These are phyloP conservation scores for Percina caprodes DNA, from an alignment of 2,113 vertebrate genomes.

Conservation along the genomic window DNA sequence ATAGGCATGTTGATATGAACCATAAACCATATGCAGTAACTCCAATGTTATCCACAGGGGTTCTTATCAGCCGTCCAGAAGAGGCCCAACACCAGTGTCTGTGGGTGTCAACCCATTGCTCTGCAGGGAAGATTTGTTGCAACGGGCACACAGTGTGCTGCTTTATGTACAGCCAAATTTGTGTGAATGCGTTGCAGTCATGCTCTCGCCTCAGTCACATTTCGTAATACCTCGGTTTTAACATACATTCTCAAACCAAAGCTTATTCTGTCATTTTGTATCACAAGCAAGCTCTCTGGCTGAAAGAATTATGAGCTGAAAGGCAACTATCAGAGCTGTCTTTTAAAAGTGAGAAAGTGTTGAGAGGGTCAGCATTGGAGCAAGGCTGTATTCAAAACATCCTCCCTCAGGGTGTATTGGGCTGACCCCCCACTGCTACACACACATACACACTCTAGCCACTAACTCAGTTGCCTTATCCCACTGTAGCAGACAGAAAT, in stretches of 20 bases:
- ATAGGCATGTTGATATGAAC: slow-evolving; percentile 54
- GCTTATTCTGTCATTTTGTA: slow-evolving; percentile 51
- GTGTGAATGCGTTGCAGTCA: slow-evolving; percentile 58
- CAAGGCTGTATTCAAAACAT: slow-evolving; percentile 51
- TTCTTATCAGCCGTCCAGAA: slow-evolving; percentile 70
- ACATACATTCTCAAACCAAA: slow-evolving; percentile 50
- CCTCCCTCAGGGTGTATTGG: slow-evolving; percentile 54
- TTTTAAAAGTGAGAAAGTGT: slow-evolving; percentile 49
- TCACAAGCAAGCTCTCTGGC: slow-evolving; percentile 24
- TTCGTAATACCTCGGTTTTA: slow-evolving; percentile 64
- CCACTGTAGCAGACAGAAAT: slow-evolving; percentile 41
- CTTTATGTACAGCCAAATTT: slow-evolving; percentile 59
- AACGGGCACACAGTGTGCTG: slow-evolving; percentile 44
- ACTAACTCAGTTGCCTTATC: slow-evolving; percentile 45
- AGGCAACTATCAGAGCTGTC: slow-evolving; percentile 50
- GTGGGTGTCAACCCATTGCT: slow-evolving; percentile 58
- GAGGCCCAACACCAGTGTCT: slow-evolving; percentile 61
- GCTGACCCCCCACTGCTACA: slow-evolving; percentile 41
- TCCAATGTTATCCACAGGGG: slow-evolving; percentile 49
- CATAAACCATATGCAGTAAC: slow-evolving; percentile 60
- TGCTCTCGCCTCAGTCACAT: slow-evolving; percentile 54
- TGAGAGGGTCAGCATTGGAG: slow-evolving; percentile 62
- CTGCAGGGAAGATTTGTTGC: slow-evolving; percentile 62
- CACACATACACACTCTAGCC: slow-evolving; percentile 32
- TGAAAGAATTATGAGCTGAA: slow-evolving; percentile 59